Evolutionary conservation across 2,888 invertebrate species (phyloP).

Genomic region (Apoda limacodes): DNA sequence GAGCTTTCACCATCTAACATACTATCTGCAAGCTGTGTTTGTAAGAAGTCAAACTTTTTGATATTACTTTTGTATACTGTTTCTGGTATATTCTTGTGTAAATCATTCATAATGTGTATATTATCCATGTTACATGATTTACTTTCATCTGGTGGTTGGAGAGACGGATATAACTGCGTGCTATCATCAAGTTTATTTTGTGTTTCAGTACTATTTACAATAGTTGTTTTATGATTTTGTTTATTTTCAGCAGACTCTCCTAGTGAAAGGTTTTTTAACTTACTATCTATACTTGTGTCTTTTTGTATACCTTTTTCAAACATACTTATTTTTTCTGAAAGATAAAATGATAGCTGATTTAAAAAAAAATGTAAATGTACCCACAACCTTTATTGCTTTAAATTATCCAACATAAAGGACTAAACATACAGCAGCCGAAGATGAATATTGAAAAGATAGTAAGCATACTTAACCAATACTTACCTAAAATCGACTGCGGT

Average conservation of each 20-base stretch:
- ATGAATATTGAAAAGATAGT: slow-evolving; percentile 15
- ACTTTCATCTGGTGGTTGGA: slow-evolving; percentile 5
- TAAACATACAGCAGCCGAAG: no score
- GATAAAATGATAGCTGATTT: no score
- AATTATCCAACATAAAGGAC: no score
- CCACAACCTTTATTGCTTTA: no score
- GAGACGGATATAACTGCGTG: no score
- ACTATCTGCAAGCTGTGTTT: slow-evolving; percentile 46
- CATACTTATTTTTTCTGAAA: slow-evolving; percentile 64
- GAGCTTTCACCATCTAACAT: slow-evolving; percentile 25
- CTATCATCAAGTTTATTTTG: slow-evolving; percentile 16
- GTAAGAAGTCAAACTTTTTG: slow-evolving; percentile 54
- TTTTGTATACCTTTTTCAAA: slow-evolving; percentile 55
- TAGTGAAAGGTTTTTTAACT: slow-evolving; percentile 45
- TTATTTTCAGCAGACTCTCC: slow-evolving; percentile 39
- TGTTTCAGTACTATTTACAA: slow-evolving; percentile 24
- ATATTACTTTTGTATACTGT: slow-evolving; percentile 50
- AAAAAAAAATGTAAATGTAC: no score
- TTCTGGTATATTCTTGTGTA: slow-evolving; percentile 30
- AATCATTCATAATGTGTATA: slow-evolving; percentile 22
- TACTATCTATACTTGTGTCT: slow-evolving; percentile 40
- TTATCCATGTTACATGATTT: slow-evolving; percentile 16
- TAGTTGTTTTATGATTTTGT: slow-evolving; percentile 30
- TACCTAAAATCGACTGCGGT: slow-evolving; percentile 59
- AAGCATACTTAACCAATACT: slow-evolving; percentile 24